Conservation (phyloP, 2,797 vertebrate genomes). For the Discoglossus pictus region DNA sequence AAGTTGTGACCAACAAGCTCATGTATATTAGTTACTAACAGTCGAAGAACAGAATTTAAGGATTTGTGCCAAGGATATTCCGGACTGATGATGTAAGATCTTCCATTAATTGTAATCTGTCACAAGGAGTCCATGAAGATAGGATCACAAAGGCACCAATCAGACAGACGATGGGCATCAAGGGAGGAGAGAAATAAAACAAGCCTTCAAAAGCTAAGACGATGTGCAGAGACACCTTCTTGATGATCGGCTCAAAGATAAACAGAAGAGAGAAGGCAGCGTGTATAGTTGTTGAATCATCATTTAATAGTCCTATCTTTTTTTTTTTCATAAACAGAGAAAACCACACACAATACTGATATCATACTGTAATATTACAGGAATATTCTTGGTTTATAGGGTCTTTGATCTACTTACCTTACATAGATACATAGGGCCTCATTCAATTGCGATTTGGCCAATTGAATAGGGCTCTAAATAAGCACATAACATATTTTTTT, state of each 20-base stretch:
- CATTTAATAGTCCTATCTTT: conserved; percentile 21
- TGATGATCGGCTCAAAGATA: conserved; percentile 42
- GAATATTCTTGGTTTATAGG: conserved; percentile 6
- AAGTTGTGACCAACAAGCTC: conserved; percentile 9
- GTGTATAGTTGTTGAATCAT: conserved; percentile 45
- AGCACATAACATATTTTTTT: too few species aligned
- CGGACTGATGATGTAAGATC: conserved; percentile 43
- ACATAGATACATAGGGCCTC: too few species aligned
- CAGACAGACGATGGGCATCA: conserved; percentile 27
- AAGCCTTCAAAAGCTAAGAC: conserved; percentile 45
- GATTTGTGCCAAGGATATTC: conserved; percentile 35
- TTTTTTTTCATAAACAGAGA: conserved; percentile 7
- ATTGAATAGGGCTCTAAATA: too few species aligned
- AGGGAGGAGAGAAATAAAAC: conserved; percentile 42
- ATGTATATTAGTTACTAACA: conserved; percentile 3
- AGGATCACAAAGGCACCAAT: conserved; percentile 49
- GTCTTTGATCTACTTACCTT: too few species aligned
- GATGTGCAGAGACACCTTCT: conserved; percentile 43
- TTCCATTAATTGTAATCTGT: conserved; percentile 41
- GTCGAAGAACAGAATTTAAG: conserved; percentile 26
- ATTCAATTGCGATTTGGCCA: too few species aligned
- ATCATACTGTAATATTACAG: conserved; percentile 12
- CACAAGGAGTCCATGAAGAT: conserved; percentile 37
- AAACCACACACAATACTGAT: conserved; percentile 27
- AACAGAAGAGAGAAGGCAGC: conserved; percentile 29